Evolutionary conservation across 2,888 invertebrate species (phyloP).

Genomic region (Aleiodes leptofemur): DNA sequence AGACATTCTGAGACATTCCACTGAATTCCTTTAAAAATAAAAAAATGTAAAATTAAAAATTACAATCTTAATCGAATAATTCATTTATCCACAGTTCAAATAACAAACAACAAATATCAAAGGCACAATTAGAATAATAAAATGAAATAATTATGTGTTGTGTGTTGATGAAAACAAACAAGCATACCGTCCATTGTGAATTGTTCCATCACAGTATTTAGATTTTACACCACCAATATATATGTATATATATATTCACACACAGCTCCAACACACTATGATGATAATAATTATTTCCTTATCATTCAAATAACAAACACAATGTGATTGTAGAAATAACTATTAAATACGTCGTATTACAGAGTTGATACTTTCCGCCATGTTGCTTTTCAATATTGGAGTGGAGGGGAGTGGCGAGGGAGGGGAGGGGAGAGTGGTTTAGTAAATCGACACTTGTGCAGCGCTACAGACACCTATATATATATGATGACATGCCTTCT

Average conservation of each 20-base stretch:
- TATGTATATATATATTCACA: conserved; percentile 34
- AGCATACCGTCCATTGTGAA: conserved; percentile 68
- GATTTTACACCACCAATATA: conserved; percentile 52
- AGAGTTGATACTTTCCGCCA: conserved; percentile 50
- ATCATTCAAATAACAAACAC: background rate
- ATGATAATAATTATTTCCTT: background rate
- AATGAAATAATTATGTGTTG: conserved; percentile 2
- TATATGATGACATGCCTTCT: too few species aligned
- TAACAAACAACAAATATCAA: background rate
- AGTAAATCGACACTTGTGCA: too few species aligned
- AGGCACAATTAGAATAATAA: background rate
- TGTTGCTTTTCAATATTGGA: conserved; percentile 31
- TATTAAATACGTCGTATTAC: conserved; percentile 14
- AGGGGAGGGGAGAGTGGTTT: background rate
- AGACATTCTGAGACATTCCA: conserved; percentile 48
- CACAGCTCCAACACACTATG: conserved; percentile 47
- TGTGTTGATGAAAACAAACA: conserved; percentile 27
- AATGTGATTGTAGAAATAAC: conserved; percentile 15
- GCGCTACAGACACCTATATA: too few species aligned
- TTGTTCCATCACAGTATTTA: conserved; percentile 72
- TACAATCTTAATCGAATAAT: background rate
- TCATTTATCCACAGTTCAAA: background rate
- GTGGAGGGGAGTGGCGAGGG: background rate
- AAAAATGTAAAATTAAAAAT: conserved; percentile 29
- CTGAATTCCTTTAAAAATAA: conserved; percentile 39